Percentiles rank a stretch among this genome's conserved stretches.
phyloP scores from a whole-genome alignment of 2,797 vertebrate genomes.

The Anomalospiza imberbis region DNA sequence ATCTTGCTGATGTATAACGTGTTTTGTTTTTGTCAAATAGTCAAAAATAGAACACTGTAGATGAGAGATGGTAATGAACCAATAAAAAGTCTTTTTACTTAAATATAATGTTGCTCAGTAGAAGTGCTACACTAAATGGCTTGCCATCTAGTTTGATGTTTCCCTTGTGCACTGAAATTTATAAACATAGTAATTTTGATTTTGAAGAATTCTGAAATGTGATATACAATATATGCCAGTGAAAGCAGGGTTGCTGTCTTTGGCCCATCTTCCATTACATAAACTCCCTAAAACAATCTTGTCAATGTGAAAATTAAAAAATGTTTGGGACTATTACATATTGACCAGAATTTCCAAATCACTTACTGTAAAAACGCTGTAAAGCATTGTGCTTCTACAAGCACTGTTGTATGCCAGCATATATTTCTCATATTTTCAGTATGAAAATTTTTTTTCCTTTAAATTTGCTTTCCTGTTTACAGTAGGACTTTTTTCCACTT shows the following conservation, averaged over 20 bases:
- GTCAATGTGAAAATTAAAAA: not conserved
- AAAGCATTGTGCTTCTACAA: not conserved
- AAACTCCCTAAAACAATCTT: not conserved
- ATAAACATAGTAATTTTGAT: not conserved
- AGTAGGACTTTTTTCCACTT: not conserved
- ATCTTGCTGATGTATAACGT: not conserved
- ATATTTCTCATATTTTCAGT: not conserved
- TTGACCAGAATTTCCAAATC: not conserved
- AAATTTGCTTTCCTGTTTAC: not conserved
- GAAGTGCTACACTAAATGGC: not conserved
- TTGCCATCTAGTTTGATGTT: not conserved
- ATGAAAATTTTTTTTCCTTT: not conserved
- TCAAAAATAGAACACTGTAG: not conserved
- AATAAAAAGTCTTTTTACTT: conserved; percentile 4
- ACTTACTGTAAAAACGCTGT: not conserved
- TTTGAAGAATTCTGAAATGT: not conserved
- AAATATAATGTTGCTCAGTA: not conserved
- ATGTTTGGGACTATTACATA: not conserved
- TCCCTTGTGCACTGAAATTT: not conserved
- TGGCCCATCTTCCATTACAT: not conserved
- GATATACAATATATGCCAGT: not conserved
- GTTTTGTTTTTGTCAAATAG: conserved; percentile 2
- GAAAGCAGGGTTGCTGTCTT: not conserved
- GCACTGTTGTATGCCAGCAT: not conserved
- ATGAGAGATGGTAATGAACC: conserved; percentile 18